Base-by-base conservation (phyloP, 2,888 invertebrate genomes). In the Tiliacea citrago region DNA sequence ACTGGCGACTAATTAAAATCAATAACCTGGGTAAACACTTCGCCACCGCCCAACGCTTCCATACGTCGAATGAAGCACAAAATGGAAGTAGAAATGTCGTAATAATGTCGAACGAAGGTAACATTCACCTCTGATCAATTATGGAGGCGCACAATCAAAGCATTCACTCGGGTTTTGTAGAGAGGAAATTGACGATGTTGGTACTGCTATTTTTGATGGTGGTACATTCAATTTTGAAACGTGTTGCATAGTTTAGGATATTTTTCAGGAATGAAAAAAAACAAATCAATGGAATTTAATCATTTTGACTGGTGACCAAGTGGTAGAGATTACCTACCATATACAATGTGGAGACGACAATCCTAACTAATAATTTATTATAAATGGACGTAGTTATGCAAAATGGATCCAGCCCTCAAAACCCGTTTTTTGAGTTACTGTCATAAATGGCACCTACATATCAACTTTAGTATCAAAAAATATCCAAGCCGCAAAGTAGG, bases 111-210 rank as follows among this genome's bases (percentile, higher is more conserved):
- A 63, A 68, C 8, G 29, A 53, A 68, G 51, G 63, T 68, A 71
- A 65, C 68, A 53, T 55, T 67, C 67, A 57, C 49, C n/a, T 55
- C 69, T 75, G 68, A 75, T 81, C 71, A 76, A 80, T 81, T 75
- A 76, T 76, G 62, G 58, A 75, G 68, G 61, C 29, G 35, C 51
- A 49, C 75, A 79, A 79, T 79, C 79, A 75, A 75, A 81, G 55
- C 76, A 68, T 70, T 65, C 55, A 61, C 24, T 69, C 47, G 16
- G 57, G 47, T 61, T 62, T 55, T 55, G 73, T 29, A 49, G 49
- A n/a, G 60, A 51, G 53, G 13, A 61, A 67, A 78, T 67, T 69
- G 35, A 57, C 49, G 47, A 61, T 65, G 10, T 24, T 61, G 18
- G 18, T 42, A 45, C 35, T 24, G 58, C 2, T 74, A 65, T 68